Conservation (phyloP, 2,888 invertebrate species). For the Drosophila algonquin region DNA sequence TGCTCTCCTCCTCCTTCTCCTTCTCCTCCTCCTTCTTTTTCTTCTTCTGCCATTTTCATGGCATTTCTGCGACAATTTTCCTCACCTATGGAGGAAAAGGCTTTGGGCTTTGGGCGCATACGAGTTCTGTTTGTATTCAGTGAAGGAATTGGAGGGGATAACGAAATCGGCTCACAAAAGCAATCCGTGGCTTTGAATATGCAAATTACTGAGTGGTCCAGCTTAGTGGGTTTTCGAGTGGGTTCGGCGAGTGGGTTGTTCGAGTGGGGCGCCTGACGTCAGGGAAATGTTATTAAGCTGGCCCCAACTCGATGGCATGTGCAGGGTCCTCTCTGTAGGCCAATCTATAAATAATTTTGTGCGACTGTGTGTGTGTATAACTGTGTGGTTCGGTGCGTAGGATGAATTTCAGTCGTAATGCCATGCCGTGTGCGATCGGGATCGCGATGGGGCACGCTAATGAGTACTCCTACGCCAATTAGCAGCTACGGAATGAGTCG, state of each 20-base stretch:
- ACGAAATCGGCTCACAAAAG: neutral
- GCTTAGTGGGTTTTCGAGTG: constrained; percentile 3
- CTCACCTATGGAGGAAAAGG: constrained; percentile 26
- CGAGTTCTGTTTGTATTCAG: constrained; percentile 21
- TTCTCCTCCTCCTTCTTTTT: neutral
- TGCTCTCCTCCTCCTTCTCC: neutral
- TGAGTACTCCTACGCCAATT: constrained; percentile 43
- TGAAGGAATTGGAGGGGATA: too few species aligned
- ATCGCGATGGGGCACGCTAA: neutral
- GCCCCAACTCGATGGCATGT: constrained; percentile 26
- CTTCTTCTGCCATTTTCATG: neutral
- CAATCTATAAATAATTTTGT: constrained; percentile 70
- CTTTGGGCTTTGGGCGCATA: neutral
- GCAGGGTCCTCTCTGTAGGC: constrained; percentile 40
- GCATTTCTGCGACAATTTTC: constrained; percentile 37
- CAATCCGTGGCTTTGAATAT: constrained; percentile 26
- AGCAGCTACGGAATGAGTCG: constrained; percentile 18
- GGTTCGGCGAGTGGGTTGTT: neutral
- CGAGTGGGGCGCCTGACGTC: constrained; percentile 3
- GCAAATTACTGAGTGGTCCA: constrained; percentile 38
- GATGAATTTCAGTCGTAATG: constrained; percentile 12
- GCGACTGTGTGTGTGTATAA: constrained; percentile 1
- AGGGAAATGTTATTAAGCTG: constrained; percentile 32
- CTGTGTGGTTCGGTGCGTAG: constrained; percentile 10
- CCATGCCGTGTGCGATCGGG: neutral